Evolutionary conservation across 1,140 invertebrate genomes (phyloP).

Genomic region (Acyrthosiphon pisum): DNA sequence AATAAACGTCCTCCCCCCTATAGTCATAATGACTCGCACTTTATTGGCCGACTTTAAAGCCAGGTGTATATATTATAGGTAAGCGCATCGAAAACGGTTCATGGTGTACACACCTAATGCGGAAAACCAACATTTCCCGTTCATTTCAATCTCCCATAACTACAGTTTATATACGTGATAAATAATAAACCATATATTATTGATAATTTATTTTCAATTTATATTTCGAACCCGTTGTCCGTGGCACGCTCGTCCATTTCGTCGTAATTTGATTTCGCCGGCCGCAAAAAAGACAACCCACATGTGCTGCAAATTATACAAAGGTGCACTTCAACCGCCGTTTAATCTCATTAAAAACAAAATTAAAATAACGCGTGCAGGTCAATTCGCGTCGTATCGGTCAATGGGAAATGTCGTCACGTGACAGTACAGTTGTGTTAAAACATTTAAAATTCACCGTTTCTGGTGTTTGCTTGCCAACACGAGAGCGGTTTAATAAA

Average conservation of each 20-base stretch:
- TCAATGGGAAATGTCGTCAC: background rate
- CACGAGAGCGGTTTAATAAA: background rate
- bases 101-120: background rate
- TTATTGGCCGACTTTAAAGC: no score
- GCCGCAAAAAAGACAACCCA: background rate
- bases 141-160: background rate
- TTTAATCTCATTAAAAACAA: conserved; percentile 2
- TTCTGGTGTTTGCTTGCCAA: background rate
- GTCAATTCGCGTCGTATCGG: background rate
- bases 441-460: background rate
- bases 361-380: background rate
- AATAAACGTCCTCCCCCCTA: background rate
- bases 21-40: background rate
- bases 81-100: background rate
- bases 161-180: background rate
- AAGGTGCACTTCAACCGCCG: background rate
- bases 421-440: background rate
- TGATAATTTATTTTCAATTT: background rate
- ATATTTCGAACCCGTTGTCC: background rate
- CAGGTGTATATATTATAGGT: no score
- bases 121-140: background rate
- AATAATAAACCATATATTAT: background rate
- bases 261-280: background rate
- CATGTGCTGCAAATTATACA: background rate
- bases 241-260: background rate